Evolutionary conservation across 2,888 invertebrate species (phyloP), one percentile per base, ranked within the genome.

Genomic region (Ypsolopha scabrella): DNA sequence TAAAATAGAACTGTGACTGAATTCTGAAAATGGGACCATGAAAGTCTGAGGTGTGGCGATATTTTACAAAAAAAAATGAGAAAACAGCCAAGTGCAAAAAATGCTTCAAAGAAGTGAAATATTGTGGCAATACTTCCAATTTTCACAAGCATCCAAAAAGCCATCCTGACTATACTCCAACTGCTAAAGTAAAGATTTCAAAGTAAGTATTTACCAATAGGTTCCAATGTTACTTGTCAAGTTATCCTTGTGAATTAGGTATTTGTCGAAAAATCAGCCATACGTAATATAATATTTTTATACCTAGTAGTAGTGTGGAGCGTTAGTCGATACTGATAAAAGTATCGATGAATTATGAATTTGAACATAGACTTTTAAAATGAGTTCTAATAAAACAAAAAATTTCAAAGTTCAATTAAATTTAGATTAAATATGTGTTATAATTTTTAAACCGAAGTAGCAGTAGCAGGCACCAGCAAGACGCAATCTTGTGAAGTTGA

Each of bases 61-160:
- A 50, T 50, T 50, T 41, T 41, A 50, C 50, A 50, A 50, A 50
- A 50, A n/a, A 13, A 11, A 37, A 47, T 47, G 47, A 11, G 35
- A 47, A 36, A 36, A 34, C 47, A n/a, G 39, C 33, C 45, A 51
- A 24, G 4, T 51, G 51, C 51, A 45, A 51, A 35, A 51, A 46
- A 39, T 51, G 39, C 34, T 46, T 51, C 44, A 51, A 38, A 46
- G 38, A 14, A 7, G 46, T 51, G 46, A 37, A 41, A n/a, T 44
- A 35, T 44, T 44, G 50, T 50, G 50, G 50, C 48, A 51, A 45
- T 46, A 45, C 51, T 45, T 51, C 51, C 37, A 51, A 51, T 51
- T 46, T 51, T 37, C 46, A 51, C 36, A 51, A 51, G 46, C 51
- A 51, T 46, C 44, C 37, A 24, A 46, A 51, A 51, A 51, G 38